A percentile compares a stretch with the other conserved stretches of the same genome.
These are phyloP conservation scores for Antheraea pernyi DNA, from an alignment of 1,140 invertebrate genomes.

Conservation along the genomic window DNA sequence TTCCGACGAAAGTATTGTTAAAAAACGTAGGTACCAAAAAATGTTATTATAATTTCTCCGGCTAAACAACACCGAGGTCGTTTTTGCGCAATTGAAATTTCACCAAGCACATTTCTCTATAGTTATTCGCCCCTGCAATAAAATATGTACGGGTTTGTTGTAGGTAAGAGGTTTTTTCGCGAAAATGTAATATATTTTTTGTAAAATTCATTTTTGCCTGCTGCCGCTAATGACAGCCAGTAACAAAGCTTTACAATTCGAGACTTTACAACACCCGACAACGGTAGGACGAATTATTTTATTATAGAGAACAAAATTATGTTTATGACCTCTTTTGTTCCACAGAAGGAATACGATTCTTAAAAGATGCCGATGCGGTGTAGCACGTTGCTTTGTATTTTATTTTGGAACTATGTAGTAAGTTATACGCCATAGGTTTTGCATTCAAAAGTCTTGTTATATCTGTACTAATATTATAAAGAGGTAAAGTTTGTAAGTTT, in stretches of 20 bases:
- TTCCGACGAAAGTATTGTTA: not conserved
- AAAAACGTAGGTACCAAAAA: not conserved
- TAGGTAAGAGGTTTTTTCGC: constrained; percentile 25
- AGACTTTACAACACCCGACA: constrained; percentile 58
- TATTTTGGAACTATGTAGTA: constrained; percentile 20
- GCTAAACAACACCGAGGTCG: constrained; percentile 17
- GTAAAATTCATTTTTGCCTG: constrained; percentile 25
- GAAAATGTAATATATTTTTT: constrained; percentile 28
- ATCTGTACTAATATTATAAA: too few species aligned
- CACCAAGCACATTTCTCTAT: constrained; percentile 18
- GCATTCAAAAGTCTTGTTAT: not conserved
- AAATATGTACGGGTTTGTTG: constrained; percentile 18
- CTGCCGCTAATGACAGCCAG: constrained; percentile 51
- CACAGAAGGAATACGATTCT: constrained; percentile 33
- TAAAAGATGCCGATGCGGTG: constrained; percentile 39
- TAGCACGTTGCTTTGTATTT: constrained; percentile 28
- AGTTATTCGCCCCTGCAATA: constrained; percentile 20
- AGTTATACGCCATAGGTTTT: constrained; percentile 26
- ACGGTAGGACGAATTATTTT: constrained; percentile 67
- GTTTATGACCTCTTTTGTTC: constrained; percentile 56
- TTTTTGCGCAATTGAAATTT: constrained; percentile 60
- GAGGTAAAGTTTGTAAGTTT: too few species aligned
- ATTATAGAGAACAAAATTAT: constrained; percentile 53
- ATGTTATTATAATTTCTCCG: constrained; percentile 46
- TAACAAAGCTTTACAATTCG: constrained; percentile 54